Evolutionary conservation across 2,797 vertebrate genomes (phyloP).

Genomic region (Ispidina picta): DNA sequence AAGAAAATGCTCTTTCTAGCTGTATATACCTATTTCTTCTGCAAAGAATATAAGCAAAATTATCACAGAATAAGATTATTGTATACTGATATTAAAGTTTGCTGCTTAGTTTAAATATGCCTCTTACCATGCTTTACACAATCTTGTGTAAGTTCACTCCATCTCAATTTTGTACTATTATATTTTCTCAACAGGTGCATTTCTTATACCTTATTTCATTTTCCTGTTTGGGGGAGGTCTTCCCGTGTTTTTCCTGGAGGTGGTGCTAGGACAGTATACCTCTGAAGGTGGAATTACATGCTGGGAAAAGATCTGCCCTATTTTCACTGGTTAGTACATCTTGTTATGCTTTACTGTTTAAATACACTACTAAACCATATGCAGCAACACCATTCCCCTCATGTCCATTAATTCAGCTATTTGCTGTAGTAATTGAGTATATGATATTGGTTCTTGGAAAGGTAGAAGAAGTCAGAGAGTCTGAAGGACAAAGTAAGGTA

Average conservation of each 20-base stretch:
- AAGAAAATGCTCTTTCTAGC: background rate
- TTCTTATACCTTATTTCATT: conserved; percentile 99
- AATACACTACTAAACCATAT: background rate
- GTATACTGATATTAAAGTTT: background rate
- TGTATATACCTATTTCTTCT: background rate
- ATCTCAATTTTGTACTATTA: background rate
- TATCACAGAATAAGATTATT: background rate
- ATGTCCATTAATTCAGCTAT: background rate
- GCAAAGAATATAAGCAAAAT: background rate
- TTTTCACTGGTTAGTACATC: conserved; percentile 92
- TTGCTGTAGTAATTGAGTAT: background rate
- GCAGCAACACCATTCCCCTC: background rate
- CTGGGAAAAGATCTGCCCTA: conserved; percentile 98
- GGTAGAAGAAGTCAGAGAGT: conserved; percentile 40
- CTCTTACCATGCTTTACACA: background rate
- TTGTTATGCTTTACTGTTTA: background rate
- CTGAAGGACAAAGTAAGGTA: conserved; percentile 22
- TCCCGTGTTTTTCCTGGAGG: conserved; percentile 98
- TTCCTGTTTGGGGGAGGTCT: conserved; percentile 98
- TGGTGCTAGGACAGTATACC: conserved; percentile 97
- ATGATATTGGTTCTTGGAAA: conserved; percentile 29
- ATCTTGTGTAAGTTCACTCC: background rate
- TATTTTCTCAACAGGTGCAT: conserved; percentile 87
- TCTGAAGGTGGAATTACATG: conserved; percentile 99
- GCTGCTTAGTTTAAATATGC: background rate